Base-by-base conservation (phyloP, 2,113 vertebrate genomes). In the Serilophus lunatus region DNA sequence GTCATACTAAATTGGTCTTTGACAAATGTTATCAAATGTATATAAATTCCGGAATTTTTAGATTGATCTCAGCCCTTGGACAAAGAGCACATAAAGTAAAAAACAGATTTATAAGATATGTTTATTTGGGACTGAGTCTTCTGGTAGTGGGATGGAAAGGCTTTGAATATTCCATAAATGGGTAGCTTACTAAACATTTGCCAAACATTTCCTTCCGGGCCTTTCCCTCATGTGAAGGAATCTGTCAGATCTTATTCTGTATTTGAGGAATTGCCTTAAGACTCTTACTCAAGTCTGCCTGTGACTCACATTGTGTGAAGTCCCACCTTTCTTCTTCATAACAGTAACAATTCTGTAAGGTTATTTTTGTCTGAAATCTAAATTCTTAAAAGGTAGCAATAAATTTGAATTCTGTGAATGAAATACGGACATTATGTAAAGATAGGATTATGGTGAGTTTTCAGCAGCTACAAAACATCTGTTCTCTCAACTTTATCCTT, bases 161-260 rank as follows among this genome's bases (percentile, higher is more conserved):
- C 71, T 81, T 81, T 92, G 72, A 81, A 60, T 90, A n/a, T 84
- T 86, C 69, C 78, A 85, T 92, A 88, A 91, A 91, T 92, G 82
- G 51, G 86, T 77, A 95, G 33, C 56, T 91, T 93, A 72, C 80
- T 91, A 89, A 91, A 92, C 66, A 76, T 93, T 97, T 59, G 36
- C 82, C 72, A 95, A 88, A 86, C 71, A 63, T 94, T 95, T 92
- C 94, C 86, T 97, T 89, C 81, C 45, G 42, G 54, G 82, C 76
- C 93, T 94, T 96, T 84, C 61, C 69, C n/a, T 82, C 79, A 45
- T 90, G 82, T 86, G 92, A 90, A 95, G 63, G 61, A 95, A 91
- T 86, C 95, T 97, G 94, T 97, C 95, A 97, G 81, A 71, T 97
- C 83, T 89, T 94, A 82, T 68, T 93, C 87, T 94, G 61, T 92